A percentile compares a stretch with the other conserved stretches of the same genome.
phyloP scores from a whole-genome alignment of 2,797 vertebrate genomes.

The Malacoraja senta region DNA sequence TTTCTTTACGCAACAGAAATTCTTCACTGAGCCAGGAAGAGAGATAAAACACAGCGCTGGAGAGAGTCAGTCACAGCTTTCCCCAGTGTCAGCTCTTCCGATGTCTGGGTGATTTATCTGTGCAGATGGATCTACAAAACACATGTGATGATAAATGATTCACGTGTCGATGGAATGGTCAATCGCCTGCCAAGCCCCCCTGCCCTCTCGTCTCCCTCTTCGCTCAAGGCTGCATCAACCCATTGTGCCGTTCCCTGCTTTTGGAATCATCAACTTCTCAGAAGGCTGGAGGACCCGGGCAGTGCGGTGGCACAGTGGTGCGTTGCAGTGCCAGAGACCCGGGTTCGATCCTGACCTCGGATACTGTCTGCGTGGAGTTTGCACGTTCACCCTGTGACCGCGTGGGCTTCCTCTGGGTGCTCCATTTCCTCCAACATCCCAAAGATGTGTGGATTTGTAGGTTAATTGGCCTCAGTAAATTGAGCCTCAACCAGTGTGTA shows the following conservation, averaged over 20 bases:
- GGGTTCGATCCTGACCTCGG: no score
- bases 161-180: background rate
- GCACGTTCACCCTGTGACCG: no score
- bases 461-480: no score
- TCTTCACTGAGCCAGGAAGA: background rate
- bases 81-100: background rate
- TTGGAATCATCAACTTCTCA: background rate
- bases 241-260: background rate
- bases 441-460: no score
- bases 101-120: background rate
- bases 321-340: no score
- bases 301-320: no score
- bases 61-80: background rate
- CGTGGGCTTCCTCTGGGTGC: no score
- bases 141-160: constrained; percentile 24
- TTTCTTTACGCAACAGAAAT: no score
- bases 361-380: no score
- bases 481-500: no score
- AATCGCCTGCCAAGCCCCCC: background rate
- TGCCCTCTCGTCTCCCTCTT: background rate
- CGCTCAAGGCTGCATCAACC: background rate
- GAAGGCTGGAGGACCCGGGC: background rate
- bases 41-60: background rate
- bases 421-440: no score
- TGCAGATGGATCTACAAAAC: constrained; percentile 12